A percentile compares a stretch with the other conserved stretches of the same genome.
phyloP scores from a whole-genome alignment of 2,888 invertebrate genomes.

The Linnaemya vulpina region DNA sequence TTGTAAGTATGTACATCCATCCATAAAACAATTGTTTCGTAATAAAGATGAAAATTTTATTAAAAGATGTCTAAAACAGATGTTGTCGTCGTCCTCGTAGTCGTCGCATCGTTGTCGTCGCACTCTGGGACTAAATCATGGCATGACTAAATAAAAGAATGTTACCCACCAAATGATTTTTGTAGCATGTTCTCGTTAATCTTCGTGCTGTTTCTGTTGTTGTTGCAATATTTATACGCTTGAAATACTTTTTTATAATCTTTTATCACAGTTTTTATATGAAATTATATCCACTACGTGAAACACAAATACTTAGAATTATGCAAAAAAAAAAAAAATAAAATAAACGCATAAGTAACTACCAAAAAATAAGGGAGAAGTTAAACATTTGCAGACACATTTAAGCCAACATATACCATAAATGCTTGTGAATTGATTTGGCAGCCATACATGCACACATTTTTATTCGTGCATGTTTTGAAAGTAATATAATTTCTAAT shows the following conservation, averaged over 20 bases:
- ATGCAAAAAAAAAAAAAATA: too few species aligned
- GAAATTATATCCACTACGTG: slow-evolving; percentile 75
- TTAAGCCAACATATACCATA: slow-evolving; percentile 30
- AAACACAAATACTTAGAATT: slow-evolving; percentile 74
- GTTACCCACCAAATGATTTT: slow-evolving; percentile 54
- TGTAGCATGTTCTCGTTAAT: slow-evolving; percentile 56
- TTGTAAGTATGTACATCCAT: slow-evolving; percentile 45
- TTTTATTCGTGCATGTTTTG: slow-evolving; percentile 70
- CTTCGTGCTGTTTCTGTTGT: slow-evolving; percentile 53
- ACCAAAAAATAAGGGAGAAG: background rate
- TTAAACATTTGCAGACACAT: slow-evolving; percentile 29
- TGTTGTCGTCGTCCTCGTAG: slow-evolving; percentile 78
- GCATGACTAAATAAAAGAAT: slow-evolving; percentile 57
- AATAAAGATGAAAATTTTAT: slow-evolving; percentile 84
- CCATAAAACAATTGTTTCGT: slow-evolving; percentile 83
- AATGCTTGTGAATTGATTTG: slow-evolving; percentile 37
- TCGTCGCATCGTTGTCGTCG: slow-evolving; percentile 34
- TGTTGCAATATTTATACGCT: slow-evolving; percentile 70
- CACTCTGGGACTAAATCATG: slow-evolving; percentile 62
- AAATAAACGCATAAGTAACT: too few species aligned
- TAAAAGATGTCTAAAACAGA: slow-evolving; percentile 84
- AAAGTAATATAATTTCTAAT: slow-evolving; percentile 80
- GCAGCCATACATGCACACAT: background rate
- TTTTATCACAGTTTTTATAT: slow-evolving; percentile 83
- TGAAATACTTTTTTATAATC: slow-evolving; percentile 82